Conservation (phyloP, 2,113 vertebrate genomes). For the Oncorhynchus clarkii region DNA sequence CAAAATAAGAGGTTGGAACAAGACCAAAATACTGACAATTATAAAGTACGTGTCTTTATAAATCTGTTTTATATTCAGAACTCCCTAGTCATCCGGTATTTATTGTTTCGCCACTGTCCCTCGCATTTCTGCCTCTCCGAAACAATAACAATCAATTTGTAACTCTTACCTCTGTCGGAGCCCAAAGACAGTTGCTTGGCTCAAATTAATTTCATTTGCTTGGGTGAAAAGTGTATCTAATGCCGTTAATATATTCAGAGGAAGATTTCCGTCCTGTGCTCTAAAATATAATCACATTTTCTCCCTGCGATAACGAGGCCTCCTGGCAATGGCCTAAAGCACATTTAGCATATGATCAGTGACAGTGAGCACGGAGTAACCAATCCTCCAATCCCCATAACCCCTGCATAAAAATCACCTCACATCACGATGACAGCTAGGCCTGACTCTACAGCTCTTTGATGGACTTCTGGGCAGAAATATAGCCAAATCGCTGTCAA, state of each 20-base stretch:
- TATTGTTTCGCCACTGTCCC: too few relatives aligned
- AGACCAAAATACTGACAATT: too few relatives aligned
- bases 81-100: too few relatives aligned
- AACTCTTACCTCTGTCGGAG: constrained; percentile 14
- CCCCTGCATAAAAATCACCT: constrained; percentile 6
- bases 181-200: constrained; percentile 26
- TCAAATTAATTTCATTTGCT: constrained; percentile 34
- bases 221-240: constrained; percentile 29
- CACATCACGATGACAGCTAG: background rate
- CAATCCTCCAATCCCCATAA: constrained; percentile 35
- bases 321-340: constrained; percentile 30
- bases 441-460: constrained; percentile 6
- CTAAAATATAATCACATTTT: constrained; percentile 40
- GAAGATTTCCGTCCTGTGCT: constrained; percentile 19
- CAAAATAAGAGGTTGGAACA: too few relatives aligned
- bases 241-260: constrained; percentile 39
- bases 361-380: constrained; percentile 21
- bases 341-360: constrained; percentile 40
- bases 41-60: too few relatives aligned
- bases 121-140: background rate
- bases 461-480: constrained; percentile 1
- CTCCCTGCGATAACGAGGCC: constrained; percentile 22
- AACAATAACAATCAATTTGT: constrained; percentile 36
- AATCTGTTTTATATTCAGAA: too few relatives aligned
- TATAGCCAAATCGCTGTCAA: background rate